These are phyloP conservation scores for Onthophagus sagittarius DNA, from an alignment of 2,888 invertebrate species.

Conservation along the genomic window DNA sequence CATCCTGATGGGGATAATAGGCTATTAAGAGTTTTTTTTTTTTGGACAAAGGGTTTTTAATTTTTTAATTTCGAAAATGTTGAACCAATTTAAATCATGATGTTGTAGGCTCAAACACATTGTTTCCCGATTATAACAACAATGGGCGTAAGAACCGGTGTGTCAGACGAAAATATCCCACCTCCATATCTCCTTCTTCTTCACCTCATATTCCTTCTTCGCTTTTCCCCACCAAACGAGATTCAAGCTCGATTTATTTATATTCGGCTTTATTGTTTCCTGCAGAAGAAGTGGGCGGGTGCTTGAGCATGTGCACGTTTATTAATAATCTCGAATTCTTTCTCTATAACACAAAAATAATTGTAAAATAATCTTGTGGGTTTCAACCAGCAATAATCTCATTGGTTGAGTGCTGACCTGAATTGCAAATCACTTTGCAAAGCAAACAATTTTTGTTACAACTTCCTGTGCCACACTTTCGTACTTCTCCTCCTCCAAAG, in stretches of 20 bases:
- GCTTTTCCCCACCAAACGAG: background rate
- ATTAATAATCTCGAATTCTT: background rate
- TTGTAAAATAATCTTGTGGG: too few species aligned
- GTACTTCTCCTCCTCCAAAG: background rate
- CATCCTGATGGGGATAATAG: background rate
- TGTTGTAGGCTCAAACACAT: background rate
- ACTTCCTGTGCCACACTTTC: background rate
- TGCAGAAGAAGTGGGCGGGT: background rate
- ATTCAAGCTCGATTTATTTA: background rate
- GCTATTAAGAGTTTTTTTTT: background rate
- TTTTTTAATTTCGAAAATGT: background rate
- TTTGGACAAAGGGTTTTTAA: background rate
- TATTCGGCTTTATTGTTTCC: slow-evolving; percentile 8
- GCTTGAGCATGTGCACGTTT: background rate
- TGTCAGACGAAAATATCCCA: slow-evolving; percentile 2
- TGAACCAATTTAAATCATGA: background rate
- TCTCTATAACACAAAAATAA: too few species aligned
- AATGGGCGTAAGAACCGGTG: slow-evolving; percentile 8
- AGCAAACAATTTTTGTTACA: background rate
- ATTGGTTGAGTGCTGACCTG: background rate
- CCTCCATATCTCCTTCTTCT: background rate
- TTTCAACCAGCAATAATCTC: too few species aligned
- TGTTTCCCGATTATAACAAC: slow-evolving; percentile 9
- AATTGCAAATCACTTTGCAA: background rate
- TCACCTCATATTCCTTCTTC: background rate